A percentile compares a stretch with the other conserved stretches of the same genome.
phyloP scores from a whole-genome alignment of 2,113 vertebrate genomes.

The Hystrix brachyura region DNA sequence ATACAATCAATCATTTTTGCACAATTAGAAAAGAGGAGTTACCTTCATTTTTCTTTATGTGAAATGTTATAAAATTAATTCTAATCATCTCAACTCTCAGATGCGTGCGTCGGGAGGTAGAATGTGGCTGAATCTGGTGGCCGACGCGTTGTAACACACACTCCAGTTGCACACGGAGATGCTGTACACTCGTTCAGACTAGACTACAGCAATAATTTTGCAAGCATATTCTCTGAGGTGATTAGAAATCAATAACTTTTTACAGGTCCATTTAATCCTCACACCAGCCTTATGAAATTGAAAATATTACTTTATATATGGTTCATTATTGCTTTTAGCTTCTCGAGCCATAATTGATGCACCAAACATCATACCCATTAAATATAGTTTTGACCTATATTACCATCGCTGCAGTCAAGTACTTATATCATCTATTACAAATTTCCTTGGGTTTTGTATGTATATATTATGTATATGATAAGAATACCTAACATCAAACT shows the following conservation, averaged over 20 bases:
- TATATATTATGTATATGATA: not conserved
- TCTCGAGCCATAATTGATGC: not conserved
- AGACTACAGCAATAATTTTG: not conserved
- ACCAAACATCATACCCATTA: not conserved
- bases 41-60: not conserved
- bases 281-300: not conserved
- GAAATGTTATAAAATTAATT: not conserved
- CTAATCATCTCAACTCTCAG: not conserved
- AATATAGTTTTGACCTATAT: not conserved
- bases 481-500: not conserved
- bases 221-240: not conserved
- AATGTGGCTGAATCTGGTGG: fast-evolving
- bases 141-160: not conserved
- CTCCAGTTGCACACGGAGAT: not conserved
- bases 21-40: not conserved
- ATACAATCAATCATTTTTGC: not conserved
- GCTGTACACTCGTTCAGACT: not conserved
- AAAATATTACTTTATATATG: not conserved
- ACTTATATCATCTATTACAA: not conserved
- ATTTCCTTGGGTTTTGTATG: not conserved
- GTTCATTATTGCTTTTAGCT: not conserved
- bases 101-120: not conserved
- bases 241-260: not conserved
- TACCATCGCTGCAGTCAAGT: not conserved
- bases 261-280: not conserved